Evolutionary conservation across 2,888 invertebrate genomes (phyloP), one percentile per base, ranked within the genome.

Genomic region (Eurois occulta): DNA sequence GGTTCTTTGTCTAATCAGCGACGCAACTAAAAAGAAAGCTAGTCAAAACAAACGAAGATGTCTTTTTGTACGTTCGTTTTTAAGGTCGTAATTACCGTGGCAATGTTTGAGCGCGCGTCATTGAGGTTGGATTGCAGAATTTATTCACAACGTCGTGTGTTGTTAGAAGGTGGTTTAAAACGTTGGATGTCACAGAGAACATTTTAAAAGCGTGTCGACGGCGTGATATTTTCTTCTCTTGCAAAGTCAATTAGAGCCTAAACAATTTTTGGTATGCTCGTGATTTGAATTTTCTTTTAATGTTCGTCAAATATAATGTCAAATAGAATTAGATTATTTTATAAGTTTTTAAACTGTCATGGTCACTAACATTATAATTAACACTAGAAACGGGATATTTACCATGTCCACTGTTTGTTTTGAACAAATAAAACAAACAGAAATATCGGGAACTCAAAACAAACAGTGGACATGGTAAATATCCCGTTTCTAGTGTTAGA

Each of bases 1-100:
- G 64, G 16, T 78, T 84, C 89, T 87, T 87, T 86, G 80, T 88
- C 78, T 86, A 87, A 88, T 88, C 89, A 88, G 55, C n/a, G 77
- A 46, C 24, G 28, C 35, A 55, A 76, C 65, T 69, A 69, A 75
- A 83, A 77, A 69, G 13, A 74, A 75, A 80, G 58, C 64, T 73
- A 77, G 38, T 21, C 65, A 43, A 85, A 76, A 80, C 72, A 75
- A 84, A 79, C 48, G 74, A 16, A 70, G 55, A 69, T 58, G 43
- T 70, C 0, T 66, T 80, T 66, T 75, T 66, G 13, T 69, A 78
- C 62, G 38, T 72, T 62, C 48, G 62, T 55, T 55, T 75, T 77
- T 69, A 46, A 68, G 71, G 72, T 83, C 62, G 66, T 81, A 83
- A 86, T 87, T 85, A 80, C 81, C 43, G 75, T 52, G 52, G 68